Evolutionary conservation across 2,113 vertebrate species (phyloP).

Genomic region (Beaufortia kweichowensis): DNA sequence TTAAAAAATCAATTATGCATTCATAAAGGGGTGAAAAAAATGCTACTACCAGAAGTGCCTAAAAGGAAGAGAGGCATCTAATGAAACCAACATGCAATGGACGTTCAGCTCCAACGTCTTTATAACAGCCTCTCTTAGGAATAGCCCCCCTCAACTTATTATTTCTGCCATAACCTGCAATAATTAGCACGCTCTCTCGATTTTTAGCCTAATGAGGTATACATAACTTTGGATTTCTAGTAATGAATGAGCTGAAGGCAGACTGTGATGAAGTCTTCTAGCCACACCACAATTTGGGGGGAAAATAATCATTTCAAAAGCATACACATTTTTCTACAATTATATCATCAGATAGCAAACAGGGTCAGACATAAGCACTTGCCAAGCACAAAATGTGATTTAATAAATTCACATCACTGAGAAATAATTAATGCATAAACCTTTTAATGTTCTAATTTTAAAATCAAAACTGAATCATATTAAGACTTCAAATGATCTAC

Average conservation of each 20-base stretch:
- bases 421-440: too few relatives aligned
- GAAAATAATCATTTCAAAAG: constrained; percentile 65
- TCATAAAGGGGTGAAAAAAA: constrained; percentile 69
- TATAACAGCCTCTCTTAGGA: constrained; percentile 77
- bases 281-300: constrained; percentile 72
- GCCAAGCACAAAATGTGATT: too few relatives aligned
- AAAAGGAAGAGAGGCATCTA: constrained; percentile 70
- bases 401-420: too few relatives aligned
- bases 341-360: background rate
- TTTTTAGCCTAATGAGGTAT: constrained; percentile 83
- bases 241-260: constrained; percentile 81
- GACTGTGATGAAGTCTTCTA: constrained; percentile 78
- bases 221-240: constrained; percentile 85
- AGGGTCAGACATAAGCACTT: too few relatives aligned
- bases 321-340: background rate
- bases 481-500: too few relatives aligned
- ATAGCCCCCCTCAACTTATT: constrained; percentile 77
- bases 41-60: constrained; percentile 70
- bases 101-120: constrained; percentile 70
- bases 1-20: constrained; percentile 80
- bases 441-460: too few relatives aligned
- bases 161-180: constrained; percentile 68
- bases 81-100: constrained; percentile 70
- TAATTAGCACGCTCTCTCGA: constrained; percentile 85
- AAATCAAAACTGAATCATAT: too few relatives aligned